Evolutionary conservation across 2,888 invertebrate genomes (phyloP).

Genomic region (Zygothrica quintamaculata): DNA sequence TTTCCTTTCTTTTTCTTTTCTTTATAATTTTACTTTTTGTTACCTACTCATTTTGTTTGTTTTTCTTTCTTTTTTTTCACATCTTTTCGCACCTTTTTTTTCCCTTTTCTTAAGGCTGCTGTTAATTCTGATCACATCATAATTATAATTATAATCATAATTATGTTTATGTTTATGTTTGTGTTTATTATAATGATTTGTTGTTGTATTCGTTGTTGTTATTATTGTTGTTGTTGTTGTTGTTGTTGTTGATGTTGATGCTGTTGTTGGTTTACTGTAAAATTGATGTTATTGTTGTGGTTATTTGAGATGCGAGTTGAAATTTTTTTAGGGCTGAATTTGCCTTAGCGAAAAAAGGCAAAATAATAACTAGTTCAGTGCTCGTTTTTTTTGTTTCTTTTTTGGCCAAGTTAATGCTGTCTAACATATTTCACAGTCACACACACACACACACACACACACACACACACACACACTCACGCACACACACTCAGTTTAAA

Average conservation of each 20-base stretch:
- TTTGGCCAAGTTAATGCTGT: slow-evolving; percentile 12
- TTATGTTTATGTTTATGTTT: slow-evolving; percentile 25
- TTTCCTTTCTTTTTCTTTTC: slow-evolving; percentile 14
- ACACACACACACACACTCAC: slow-evolving; percentile 1
- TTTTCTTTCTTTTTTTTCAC: slow-evolving; percentile 19
- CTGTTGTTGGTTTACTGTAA: slow-evolving; percentile 28
- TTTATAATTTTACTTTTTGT: neutral
- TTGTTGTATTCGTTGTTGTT: slow-evolving; percentile 3
- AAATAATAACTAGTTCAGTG: slow-evolving; percentile 18
- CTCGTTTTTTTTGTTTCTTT: slow-evolving; percentile 5
- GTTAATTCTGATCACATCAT: slow-evolving; percentile 39
- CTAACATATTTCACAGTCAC: slow-evolving; percentile 16
- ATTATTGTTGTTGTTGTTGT: slow-evolving; percentile 13
- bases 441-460: slow-evolving; percentile 21
- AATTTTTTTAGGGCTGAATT: slow-evolving; percentile 9
- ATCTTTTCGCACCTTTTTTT: no score
- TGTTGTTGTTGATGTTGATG: slow-evolving; percentile 17
- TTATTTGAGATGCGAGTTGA: neutral
- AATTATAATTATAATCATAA: slow-evolving; percentile 30
- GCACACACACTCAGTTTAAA: neutral
- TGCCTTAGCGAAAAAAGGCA: neutral
- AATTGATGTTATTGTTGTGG: slow-evolving; percentile 16
- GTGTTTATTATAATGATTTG: slow-evolving; percentile 5
- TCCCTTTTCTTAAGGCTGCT: slow-evolving; percentile 21
- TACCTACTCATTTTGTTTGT: slow-evolving; percentile 6